Percentiles rank a stretch among this genome's conserved stretches.
Evolutionary conservation across 2,888 invertebrate species (phyloP).

Genomic region (Aleiodes alternator): DNA sequence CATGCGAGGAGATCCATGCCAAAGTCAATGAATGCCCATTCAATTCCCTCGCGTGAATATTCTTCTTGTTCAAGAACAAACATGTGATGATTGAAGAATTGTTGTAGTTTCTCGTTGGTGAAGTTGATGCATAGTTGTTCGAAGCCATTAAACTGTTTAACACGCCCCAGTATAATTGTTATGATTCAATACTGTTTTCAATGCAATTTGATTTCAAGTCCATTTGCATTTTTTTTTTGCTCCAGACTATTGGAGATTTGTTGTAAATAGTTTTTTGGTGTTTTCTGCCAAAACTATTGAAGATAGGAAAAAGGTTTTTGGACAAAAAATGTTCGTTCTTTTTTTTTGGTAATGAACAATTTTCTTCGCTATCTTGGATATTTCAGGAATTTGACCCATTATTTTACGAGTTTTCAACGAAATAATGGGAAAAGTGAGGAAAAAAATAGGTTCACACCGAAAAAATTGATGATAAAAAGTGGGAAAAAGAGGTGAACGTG

Average conservation of each 20-base stretch:
- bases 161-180: conserved; percentile 45
- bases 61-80: conserved; percentile 96
- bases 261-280: conserved; percentile 24
- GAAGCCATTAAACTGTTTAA: conserved; percentile 87
- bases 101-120: conserved; percentile 95
- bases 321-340: background rate
- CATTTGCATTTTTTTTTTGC: conserved; percentile 28
- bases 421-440: background rate
- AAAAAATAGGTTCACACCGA: background rate
- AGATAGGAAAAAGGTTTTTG: background rate
- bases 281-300: background rate
- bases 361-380: background rate
- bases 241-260: background rate
- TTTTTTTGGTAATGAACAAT: background rate
- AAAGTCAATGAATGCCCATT: conserved; percentile 95
- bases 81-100: conserved; percentile 97
- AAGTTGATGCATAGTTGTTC: conserved; percentile 96
- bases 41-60: conserved; percentile 92
- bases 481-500: background rate
- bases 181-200: conserved; percentile 22
- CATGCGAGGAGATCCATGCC: conserved; percentile 96
- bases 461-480: background rate
- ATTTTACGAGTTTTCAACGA: background rate
- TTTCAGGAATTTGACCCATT: background rate
- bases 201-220: conserved; percentile 37